Conservation (phyloP, 2,888 invertebrate species). For the Hypolimnas misippus region DNA sequence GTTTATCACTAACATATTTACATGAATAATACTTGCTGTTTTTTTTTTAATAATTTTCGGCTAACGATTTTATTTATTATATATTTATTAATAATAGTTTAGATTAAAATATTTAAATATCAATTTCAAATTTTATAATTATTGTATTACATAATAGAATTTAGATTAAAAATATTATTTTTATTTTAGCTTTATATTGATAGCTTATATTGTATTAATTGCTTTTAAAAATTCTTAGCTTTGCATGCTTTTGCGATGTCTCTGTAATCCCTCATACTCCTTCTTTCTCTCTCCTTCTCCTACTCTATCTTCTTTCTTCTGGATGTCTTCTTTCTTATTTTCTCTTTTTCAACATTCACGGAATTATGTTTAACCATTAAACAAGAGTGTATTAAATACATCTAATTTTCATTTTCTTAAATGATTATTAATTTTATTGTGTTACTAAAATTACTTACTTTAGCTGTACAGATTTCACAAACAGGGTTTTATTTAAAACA, state of each 20-base stretch:
- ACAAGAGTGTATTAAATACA: no score
- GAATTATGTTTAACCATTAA: slow-evolving; percentile 19
- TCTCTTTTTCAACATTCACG: slow-evolving; percentile 33
- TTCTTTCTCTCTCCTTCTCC: slow-evolving; percentile 39
- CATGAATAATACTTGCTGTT: not conserved
- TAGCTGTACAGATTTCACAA: slow-evolving; percentile 4
- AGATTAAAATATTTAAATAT: no score
- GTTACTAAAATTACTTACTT: not conserved
- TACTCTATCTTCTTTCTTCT: slow-evolving; percentile 13
- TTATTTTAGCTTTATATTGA: no score
- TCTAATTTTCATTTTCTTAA: slow-evolving; percentile 15
- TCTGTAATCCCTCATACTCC: slow-evolving; percentile 42
- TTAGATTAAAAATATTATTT: no score
- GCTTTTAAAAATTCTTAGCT: slow-evolving; percentile 47
- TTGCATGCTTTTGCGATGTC: slow-evolving; percentile 40
- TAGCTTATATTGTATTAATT: slow-evolving; percentile 44
- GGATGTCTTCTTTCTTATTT: slow-evolving; percentile 35
- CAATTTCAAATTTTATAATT: slow-evolving; percentile 39
- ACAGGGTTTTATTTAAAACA: no score
- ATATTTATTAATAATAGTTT: no score
- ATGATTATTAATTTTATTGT: slow-evolving; percentile 15
- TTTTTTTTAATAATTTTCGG: not conserved
- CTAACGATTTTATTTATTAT: not conserved
- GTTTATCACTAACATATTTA: slow-evolving; percentile 1
- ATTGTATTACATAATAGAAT: slow-evolving; percentile 13